Evolutionary conservation across 2,113 vertebrate genomes (phyloP), one percentile per base, ranked within the genome.

Genomic region (Cyprinodon variegatus): DNA sequence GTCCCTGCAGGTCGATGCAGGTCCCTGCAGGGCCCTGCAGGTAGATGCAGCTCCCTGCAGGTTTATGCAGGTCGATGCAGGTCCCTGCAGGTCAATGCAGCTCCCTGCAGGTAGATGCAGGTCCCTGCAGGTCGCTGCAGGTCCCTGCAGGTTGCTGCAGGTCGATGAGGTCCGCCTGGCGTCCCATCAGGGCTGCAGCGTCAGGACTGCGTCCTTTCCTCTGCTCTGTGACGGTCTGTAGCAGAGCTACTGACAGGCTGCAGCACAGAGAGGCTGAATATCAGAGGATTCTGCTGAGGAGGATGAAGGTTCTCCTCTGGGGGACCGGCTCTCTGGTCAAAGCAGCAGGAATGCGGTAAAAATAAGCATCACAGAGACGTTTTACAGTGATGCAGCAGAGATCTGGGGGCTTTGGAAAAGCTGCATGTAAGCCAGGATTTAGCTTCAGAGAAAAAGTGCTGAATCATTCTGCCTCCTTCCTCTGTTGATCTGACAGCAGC

Each of bases 391-490:
- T 14, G 61, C 40, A 79, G 72, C 61, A 15, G 50, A 71, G 68
- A 43, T 61, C 82, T n/a, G 0, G 20, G 59, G 64, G 84, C 76
- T 78, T 78, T 78, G 74, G 68, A 48, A 40, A 4, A 38, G 41
- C 65, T 70, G 85, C 41, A 0, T 67, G 57, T 5, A 63, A 76
- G 76, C 78, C 78, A 83, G 80, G 71, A 73, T 76, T 80, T 72
- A 72, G 69, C 68, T 74, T 74, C 43, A 76, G 76, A 39, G 37
- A 81, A 4, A 85, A 85, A 90, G 59, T 81, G 90, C 89, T 91
- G 88, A 88, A 71, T 93, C 87, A 91, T 78, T 83, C 69, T 83
- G 60, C 68, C 68, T 76, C 80, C 82, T 78, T 65, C 66, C 78
- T 61, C 81, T 60, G 48, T 22, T 86, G 81, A 73, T 75, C 46